These are phyloP conservation scores for Ictalurus furcatus DNA, from an alignment of 2,113 vertebrate species.

Conservation along the genomic window DNA sequence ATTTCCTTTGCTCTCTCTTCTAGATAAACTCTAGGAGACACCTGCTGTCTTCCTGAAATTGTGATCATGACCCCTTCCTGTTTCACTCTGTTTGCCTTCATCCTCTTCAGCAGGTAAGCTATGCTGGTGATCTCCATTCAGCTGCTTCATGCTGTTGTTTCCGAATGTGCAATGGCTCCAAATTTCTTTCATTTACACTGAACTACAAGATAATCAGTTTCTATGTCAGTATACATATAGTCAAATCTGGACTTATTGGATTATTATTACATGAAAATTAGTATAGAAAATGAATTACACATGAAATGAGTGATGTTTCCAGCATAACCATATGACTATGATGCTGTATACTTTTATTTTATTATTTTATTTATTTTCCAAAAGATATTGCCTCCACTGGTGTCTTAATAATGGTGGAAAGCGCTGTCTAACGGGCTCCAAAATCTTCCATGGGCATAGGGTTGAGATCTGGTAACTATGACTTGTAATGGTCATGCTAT, in stretches of 20 bases:
- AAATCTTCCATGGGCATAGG: too few relatives aligned
- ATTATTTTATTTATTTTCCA: too few relatives aligned
- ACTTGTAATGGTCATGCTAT: not conserved
- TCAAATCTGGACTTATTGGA: not conserved
- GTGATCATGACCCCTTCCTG: conserved; percentile 64
- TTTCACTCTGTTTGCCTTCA: conserved; percentile 62
- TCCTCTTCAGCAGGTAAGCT: conserved; percentile 75
- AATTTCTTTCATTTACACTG: conserved; percentile 27
- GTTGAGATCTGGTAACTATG: not conserved
- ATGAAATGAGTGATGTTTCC: not conserved
- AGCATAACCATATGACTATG: not conserved
- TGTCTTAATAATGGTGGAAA: too few relatives aligned
- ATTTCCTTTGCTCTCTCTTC: conserved; percentile 49
- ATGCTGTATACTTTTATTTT: not conserved
- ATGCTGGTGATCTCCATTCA: conserved; percentile 32
- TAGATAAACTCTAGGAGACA: conserved; percentile 67
- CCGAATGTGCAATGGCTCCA: conserved; percentile 17
- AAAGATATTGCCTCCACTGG: too few relatives aligned
- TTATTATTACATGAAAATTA: not conserved
- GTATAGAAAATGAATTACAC: not conserved
- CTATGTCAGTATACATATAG: not conserved
- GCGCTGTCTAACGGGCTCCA: too few relatives aligned
- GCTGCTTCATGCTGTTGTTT: not conserved
- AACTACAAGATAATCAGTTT: not conserved
- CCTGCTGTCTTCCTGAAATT: conserved; percentile 54